Base-by-base conservation (phyloP, 2,888 invertebrate species). In the Gymnosoma rotundatum region DNA sequence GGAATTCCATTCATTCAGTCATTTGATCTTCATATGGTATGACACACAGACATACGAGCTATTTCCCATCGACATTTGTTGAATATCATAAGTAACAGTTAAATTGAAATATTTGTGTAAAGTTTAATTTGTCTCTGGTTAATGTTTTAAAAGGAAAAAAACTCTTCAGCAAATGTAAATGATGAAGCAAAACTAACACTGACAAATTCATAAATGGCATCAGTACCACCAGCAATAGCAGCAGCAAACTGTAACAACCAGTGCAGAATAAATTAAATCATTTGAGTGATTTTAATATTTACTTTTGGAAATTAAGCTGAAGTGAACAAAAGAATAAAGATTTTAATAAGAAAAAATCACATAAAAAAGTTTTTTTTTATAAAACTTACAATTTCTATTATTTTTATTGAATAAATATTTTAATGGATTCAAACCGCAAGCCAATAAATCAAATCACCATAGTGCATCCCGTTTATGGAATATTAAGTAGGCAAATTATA, bases 231-330 rank as follows among this genome's bases (percentile, higher is more conserved):
- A 64, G 18, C n/a, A 18, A 32, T n/a, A 52, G 61, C 66, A 36
- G 36, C 58, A 70, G 38, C 25, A 32, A 21, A 52, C 48, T 73
- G 21, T 54, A 58, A 56, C 48, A 73, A 38, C 48, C 60, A 61
- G 25, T 56, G 64, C 64, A 66, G 70, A 50, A 81, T 84, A 81
- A 84, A 84, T 81, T 84, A 84, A 84, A 81, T 81, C 60, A 84
- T 74, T 84, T 78, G 70, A 75, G 56, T 66, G 78, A 50, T 84
- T 81, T 78, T 60, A 81, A 78, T 84, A 84, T 84, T 84, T 84
- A 78, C 74, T 81, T 78, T 70, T 56, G 74, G 84, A 84, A 84
- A 84, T 84, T 81, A 84, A 84, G 84, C 81, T 81, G 78, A 84
- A 84, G 81, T 74, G 81, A 81, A 78, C 84, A 78, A 78, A 70